These are phyloP conservation scores for Pheucticus melanocephalus DNA, from an alignment of 2,113 vertebrate species.

Conservation along the genomic window DNA sequence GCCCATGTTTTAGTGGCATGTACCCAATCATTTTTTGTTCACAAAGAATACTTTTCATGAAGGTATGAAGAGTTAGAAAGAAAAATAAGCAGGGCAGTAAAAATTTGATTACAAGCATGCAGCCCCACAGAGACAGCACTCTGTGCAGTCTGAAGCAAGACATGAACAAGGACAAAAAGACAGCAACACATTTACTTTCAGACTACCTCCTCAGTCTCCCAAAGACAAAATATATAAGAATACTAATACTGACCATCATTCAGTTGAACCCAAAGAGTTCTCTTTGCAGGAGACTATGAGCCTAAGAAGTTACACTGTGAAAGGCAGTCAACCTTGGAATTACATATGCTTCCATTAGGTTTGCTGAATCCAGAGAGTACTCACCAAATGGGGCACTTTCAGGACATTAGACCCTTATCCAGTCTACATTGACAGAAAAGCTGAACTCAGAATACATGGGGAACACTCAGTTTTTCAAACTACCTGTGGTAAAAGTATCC, in stretches of 20 bases:
- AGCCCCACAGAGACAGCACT: neutral
- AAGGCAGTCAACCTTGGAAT: neutral
- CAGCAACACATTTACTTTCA: neutral
- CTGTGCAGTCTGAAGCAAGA: neutral
- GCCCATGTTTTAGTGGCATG: neutral
- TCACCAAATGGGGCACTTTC: neutral
- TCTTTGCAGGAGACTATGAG: neutral
- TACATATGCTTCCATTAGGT: neutral
- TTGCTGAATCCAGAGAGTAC: neutral
- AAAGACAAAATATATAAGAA: neutral
- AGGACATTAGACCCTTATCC: neutral
- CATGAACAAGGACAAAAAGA: neutral
- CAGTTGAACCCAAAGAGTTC: neutral
- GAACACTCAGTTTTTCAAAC: neutral
- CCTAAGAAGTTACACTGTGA: neutral
- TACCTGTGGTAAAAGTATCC: neutral
- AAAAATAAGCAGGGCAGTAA: neutral
- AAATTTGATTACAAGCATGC: slow-evolving; percentile 1
- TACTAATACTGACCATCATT: neutral
- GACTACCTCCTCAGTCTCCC: neutral
- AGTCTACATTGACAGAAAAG: accelerated
- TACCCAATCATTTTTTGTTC: neutral
- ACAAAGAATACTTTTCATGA: neutral
- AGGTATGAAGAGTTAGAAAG: neutral
- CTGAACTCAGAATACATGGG: neutral